phyloP scores from a whole-genome alignment of 2,113 vertebrate species.

The Trogon surrucura region DNA sequence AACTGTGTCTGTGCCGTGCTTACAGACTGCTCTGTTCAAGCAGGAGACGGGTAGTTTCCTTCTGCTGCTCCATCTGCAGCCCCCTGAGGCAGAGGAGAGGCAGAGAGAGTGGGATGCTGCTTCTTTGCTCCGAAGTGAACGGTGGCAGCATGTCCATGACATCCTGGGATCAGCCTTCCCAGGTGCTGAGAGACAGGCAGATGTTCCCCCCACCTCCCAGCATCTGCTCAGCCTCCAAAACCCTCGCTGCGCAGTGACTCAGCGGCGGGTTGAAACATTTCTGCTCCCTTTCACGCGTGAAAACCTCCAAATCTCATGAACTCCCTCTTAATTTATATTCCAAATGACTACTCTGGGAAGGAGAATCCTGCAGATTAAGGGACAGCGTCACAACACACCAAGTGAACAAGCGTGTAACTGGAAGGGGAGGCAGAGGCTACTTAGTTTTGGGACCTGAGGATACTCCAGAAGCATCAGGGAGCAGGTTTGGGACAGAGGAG shows the following conservation, averaged over 20 bases:
- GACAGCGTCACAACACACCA: neutral
- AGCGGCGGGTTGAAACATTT: accelerated
- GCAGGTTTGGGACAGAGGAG: neutral
- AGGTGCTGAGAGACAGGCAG: neutral
- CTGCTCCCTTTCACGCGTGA: accelerated
- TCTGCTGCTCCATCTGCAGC: constrained; percentile 33
- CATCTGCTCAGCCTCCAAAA: neutral
- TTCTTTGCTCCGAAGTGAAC: neutral
- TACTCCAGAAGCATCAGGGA: neutral
- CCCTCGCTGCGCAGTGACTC: accelerated
- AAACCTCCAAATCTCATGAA: accelerated
- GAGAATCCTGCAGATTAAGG: neutral
- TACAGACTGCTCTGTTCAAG: neutral
- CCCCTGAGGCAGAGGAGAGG: neutral
- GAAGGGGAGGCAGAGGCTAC: neutral
- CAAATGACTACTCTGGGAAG: neutral
- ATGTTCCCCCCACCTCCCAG: neutral
- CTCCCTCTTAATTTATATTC: neutral
- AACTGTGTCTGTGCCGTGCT: accelerated
- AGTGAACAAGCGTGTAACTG: accelerated
- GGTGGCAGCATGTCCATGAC: neutral
- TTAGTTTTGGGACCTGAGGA: neutral
- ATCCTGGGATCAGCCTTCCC: neutral
- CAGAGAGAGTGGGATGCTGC: neutral
- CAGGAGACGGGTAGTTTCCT: neutral